phyloP scores from a whole-genome alignment of 1,140 invertebrate genomes.

The Globodera rostochiensis region DNA sequence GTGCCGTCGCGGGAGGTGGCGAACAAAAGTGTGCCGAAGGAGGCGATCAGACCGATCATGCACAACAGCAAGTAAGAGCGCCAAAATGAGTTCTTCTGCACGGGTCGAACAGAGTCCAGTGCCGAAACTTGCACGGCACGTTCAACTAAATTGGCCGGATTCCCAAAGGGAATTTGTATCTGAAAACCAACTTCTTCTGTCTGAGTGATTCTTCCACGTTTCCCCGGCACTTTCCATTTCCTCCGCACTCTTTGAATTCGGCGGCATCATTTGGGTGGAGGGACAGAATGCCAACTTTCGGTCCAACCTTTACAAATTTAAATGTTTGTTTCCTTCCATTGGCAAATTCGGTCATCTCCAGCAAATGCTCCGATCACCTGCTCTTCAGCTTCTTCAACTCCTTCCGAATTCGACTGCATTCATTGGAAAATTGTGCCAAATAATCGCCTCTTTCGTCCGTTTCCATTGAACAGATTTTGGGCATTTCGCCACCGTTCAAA shows the following conservation, averaged over 20 bases:
- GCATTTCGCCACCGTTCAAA: background rate
- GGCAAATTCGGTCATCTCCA: background rate
- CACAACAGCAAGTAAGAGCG: constrained; percentile 19
- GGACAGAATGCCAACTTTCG: constrained; percentile 13
- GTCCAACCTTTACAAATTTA: constrained; percentile 18
- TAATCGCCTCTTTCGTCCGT: background rate
- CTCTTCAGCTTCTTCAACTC: constrained; percentile 25
- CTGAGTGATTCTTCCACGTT: constrained; percentile 1
- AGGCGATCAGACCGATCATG: constrained; percentile 29
- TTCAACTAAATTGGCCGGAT: background rate
- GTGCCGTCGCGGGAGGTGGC: constrained; percentile 5
- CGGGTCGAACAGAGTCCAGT: constrained; percentile 12
- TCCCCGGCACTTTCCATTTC: background rate
- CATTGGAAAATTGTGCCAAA: constrained; percentile 11
- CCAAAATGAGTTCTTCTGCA: background rate
- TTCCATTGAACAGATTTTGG: background rate
- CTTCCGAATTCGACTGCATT: constrained; percentile 21
- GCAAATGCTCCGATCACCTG: background rate
- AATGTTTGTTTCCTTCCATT: constrained; percentile 18
- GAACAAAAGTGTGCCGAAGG: constrained; percentile 9
- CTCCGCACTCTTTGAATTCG: background rate
- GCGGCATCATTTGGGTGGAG: background rate
- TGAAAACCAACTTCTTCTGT: no score
- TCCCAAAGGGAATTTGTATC: no score
- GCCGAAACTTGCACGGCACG: background rate